Conservation (phyloP, 2,888 invertebrate genomes). For the Volucella zonaria region DNA sequence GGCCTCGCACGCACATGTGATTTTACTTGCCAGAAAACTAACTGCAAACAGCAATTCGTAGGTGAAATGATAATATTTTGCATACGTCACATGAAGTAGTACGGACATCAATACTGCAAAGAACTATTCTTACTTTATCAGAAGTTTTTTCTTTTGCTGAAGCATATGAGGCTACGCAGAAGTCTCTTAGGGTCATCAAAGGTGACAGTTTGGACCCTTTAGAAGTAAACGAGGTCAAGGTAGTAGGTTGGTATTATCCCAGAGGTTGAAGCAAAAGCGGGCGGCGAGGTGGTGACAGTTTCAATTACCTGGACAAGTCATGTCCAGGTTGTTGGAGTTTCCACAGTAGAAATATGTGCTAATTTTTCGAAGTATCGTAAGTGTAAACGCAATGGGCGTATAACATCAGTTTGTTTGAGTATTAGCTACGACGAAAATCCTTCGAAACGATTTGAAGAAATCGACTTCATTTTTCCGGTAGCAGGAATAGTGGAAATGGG, state of each 20-base stretch:
- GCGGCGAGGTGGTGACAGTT: slow-evolving; percentile 25
- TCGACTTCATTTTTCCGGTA: background rate
- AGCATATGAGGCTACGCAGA: slow-evolving; percentile 36
- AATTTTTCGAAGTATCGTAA: no score
- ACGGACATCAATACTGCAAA: no score
- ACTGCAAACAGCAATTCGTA: no score
- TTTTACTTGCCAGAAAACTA: no score
- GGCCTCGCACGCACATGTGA: no score
- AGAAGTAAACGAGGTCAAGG: slow-evolving; percentile 24
- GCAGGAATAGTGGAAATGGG: background rate
- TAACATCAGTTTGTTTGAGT: background rate
- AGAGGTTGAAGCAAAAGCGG: slow-evolving; percentile 21
- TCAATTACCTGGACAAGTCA: slow-evolving; percentile 21
- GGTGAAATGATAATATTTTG: no score
- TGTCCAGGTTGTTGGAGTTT: slow-evolving; percentile 30
- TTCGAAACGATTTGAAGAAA: background rate
- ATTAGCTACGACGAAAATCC: background rate
- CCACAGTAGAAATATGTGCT: no score
- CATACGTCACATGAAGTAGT: no score
- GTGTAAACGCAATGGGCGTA: background rate
- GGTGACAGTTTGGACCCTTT: slow-evolving; percentile 19
- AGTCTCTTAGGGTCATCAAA: slow-evolving; percentile 33
- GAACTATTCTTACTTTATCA: no score
- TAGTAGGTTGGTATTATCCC: slow-evolving; percentile 26
- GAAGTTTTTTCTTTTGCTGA: slow-evolving; percentile 31